Percentiles rank a stretch among this genome's conserved stretches.
Evolutionary conservation across 2,113 vertebrate genomes (phyloP).

Genomic region (Menura novaehollandiae): DNA sequence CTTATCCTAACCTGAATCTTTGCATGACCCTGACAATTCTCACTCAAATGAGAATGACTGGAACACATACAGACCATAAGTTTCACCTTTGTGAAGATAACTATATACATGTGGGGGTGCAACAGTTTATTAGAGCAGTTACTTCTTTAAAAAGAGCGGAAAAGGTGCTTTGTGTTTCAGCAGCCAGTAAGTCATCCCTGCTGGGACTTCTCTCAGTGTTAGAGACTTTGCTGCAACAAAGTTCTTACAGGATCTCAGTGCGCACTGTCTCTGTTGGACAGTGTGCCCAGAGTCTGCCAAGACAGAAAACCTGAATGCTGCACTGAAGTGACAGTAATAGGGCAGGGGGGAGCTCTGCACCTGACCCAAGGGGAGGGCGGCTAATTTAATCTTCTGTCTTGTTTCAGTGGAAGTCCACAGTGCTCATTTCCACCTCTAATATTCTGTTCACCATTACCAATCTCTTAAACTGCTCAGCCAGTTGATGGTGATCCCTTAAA

Average conservation of each 20-base stretch:
- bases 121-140: background rate
- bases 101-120: background rate
- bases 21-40: background rate
- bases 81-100: background rate
- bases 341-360: background rate
- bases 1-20: background rate
- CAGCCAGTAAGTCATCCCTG: background rate
- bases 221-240: background rate
- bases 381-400: background rate
- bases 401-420: background rate
- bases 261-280: background rate
- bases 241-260: background rate
- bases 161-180: background rate
- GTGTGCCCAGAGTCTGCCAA: background rate
- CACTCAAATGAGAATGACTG: background rate
- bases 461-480: background rate
- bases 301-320: background rate
- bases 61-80: background rate
- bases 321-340: background rate
- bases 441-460: background rate
- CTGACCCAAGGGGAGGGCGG: background rate
- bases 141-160: background rate
- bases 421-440: background rate
- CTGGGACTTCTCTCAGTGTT: background rate
- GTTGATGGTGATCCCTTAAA: background rate